Conservation (phyloP, 2,888 invertebrate genomes). For the Apodemia mormo region DNA sequence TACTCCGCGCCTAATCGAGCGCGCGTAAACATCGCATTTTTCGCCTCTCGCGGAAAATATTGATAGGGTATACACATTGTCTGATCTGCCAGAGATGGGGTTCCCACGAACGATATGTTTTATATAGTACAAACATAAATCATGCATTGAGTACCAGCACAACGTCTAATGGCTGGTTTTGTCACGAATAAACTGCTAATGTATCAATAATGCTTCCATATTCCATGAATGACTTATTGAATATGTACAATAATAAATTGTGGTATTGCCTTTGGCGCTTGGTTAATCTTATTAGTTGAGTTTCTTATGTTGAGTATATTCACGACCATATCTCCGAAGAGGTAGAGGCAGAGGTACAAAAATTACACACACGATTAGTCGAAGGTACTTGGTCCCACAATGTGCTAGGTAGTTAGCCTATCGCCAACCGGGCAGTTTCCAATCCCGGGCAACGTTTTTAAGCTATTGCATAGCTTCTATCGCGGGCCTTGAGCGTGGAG, state of each 20-base stretch:
- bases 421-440: no score
- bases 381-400: no score
- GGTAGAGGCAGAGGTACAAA: no score
- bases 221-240: not conserved
- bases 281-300: not conserved
- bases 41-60: conserved; percentile 69
- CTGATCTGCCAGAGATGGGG: conserved; percentile 47
- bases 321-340: no score
- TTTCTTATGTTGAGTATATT: not conserved
- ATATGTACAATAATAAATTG: not conserved
- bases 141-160: conserved; percentile 71
- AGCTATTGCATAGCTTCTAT: no score
- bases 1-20: conserved; percentile 74
- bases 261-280: not conserved
- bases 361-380: no score
- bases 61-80: conserved; percentile 52
- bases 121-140: conserved; percentile 66
- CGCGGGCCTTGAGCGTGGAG: no score
- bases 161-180: conserved; percentile 71
- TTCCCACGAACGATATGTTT: conserved; percentile 72
- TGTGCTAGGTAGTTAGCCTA: no score
- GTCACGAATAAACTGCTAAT: conserved; percentile 56
- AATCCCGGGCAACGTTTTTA: no score
- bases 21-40: conserved; percentile 76
- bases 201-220: not conserved